Evolutionary conservation across 2,797 vertebrate genomes (phyloP), one percentile per base, ranked within the genome.

Genomic region (Cynopterus sphinx): DNA sequence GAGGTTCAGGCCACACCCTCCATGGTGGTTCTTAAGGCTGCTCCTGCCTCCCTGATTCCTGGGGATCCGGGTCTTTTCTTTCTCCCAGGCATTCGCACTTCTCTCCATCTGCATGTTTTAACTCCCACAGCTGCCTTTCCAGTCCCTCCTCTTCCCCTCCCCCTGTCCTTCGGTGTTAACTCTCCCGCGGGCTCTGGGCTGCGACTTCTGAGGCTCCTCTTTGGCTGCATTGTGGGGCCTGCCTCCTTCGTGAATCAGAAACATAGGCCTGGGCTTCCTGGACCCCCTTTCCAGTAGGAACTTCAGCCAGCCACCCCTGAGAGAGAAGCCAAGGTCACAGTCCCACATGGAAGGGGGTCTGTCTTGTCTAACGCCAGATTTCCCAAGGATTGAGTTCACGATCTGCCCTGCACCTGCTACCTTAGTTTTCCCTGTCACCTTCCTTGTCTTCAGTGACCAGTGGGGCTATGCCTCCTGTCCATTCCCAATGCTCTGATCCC

Each of bases 61-160:
- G 95, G 78, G 97, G 46, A 97, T 98, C 98, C 97, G 96, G 98
- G 98, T 98, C 98, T 98, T 98, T 95, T 97, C 97, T 98, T 97
- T 98, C 96, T 98, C 98, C 94, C 98, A 98, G 96, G 96, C 98
- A 97, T 89, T 95, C 31, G n/a, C 93, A 95, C 94, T 94, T 98
- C 98, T 98, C 98, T 98, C 98, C 97, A 98, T 98, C 98, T 98
- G 98, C 98, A 98, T 98, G 98, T 98, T 98, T 98, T 98, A 98
- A 98, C 98, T 98, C 97, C 97, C 96, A 97, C 98, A 98, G 98
- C 98, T 98, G 98, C 98, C 97, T 98, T 97, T 96, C 98, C 77
- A 95, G 61, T 97, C 98, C 97, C 97, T 97, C 97, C 97, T 97
- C 13, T n/a, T 73, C 91, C 95, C 96, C 85, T 85, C 90, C 97